Percentiles rank a stretch among this genome's conserved stretches.
Conservation (phyloP, 2,888 invertebrate species). For the Diaprepes abbreviatus region DNA sequence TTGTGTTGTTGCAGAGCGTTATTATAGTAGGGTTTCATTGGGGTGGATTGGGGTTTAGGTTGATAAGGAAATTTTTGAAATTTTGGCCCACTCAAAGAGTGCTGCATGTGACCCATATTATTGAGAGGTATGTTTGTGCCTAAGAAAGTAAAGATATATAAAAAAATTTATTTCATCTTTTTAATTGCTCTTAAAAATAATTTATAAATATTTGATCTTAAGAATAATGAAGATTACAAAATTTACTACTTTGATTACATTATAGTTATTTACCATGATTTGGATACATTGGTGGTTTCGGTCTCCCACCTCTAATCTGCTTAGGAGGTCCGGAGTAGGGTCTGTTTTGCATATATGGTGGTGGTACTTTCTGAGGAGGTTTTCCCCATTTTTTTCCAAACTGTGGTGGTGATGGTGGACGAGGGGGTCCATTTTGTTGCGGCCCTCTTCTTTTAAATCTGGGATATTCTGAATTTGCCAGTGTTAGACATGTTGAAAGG, state of each 20-base stretch:
- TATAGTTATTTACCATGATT: slow-evolving; percentile 29
- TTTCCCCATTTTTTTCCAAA: slow-evolving; percentile 59
- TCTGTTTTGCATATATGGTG: slow-evolving; percentile 29
- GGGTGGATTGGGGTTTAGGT: background rate
- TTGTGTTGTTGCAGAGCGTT: slow-evolving; percentile 21
- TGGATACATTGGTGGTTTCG: slow-evolving; percentile 15
- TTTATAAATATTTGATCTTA: too few species aligned
- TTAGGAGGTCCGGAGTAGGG: slow-evolving; percentile 15
- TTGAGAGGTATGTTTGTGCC: slow-evolving; percentile 10
- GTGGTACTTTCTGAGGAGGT: slow-evolving; percentile 45
- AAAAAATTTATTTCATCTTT: too few species aligned
- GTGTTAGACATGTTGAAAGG: slow-evolving; percentile 25
- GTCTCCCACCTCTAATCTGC: slow-evolving; percentile 40
- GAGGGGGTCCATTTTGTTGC: slow-evolving; percentile 44
- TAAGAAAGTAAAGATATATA: too few species aligned
- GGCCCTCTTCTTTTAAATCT: slow-evolving; percentile 62
- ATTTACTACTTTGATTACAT: too few species aligned
- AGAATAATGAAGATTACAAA: too few species aligned
- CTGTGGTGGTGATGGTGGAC: slow-evolving; percentile 53
- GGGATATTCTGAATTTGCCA: slow-evolving; percentile 48
- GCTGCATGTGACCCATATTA: slow-evolving; percentile 21
- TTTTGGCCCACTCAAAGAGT: slow-evolving; percentile 12
- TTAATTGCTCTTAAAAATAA: too few species aligned
- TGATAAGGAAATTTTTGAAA: slow-evolving; percentile 23
- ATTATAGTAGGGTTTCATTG: slow-evolving; percentile 11